Evolutionary conservation across 30 jellyfish, hydroid and myxozoan species (phyloP).

Genomic region (Rhopilema esculentum): DNA sequence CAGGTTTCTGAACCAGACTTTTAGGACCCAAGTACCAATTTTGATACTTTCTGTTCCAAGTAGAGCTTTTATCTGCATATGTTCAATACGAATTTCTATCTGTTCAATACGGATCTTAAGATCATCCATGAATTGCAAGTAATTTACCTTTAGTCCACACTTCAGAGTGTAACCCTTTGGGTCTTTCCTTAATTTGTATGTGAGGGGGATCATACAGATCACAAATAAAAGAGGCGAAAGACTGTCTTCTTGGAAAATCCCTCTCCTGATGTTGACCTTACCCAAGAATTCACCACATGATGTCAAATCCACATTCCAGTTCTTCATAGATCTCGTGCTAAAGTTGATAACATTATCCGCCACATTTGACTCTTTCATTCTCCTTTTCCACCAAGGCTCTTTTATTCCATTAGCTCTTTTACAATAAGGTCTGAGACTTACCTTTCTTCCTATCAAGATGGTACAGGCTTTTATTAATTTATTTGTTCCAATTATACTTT

Average conservation of each 20-base stretch:
- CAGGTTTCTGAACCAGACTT: neutral
- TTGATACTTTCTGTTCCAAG: neutral
- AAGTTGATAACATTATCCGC: slow-evolving; percentile 9
- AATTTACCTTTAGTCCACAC: slow-evolving; percentile 21
- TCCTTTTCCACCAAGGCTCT: slow-evolving; percentile 8
- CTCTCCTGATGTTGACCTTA: slow-evolving; percentile 34
- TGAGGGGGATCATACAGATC: slow-evolving; percentile 35
- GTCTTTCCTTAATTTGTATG: slow-evolving; percentile 22
- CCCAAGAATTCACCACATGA: slow-evolving; percentile 20
- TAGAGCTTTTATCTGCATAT: slow-evolving; percentile 11
- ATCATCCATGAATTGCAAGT: slow-evolving; percentile 40
- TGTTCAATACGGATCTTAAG: too few species aligned
- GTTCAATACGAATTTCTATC: neutral
- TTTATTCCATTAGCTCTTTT: slow-evolving; percentile 10
- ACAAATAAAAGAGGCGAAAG: slow-evolving; percentile 52
- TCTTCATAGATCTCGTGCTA: slow-evolving; percentile 9
- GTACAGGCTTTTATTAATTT: slow-evolving; percentile 31
- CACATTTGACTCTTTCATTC: slow-evolving; percentile 2
- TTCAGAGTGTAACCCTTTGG: slow-evolving; percentile 31
- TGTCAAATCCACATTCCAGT: slow-evolving; percentile 14
- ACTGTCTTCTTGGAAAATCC: slow-evolving; percentile 40
- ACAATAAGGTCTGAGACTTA: slow-evolving; percentile 22
- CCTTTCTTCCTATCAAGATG: slow-evolving; percentile 37
- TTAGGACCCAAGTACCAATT: slow-evolving; percentile 21
- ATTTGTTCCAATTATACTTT: neutral